Base-by-base conservation (phyloP, 1,140 invertebrate species). In the Musca vetustissima region DNA sequence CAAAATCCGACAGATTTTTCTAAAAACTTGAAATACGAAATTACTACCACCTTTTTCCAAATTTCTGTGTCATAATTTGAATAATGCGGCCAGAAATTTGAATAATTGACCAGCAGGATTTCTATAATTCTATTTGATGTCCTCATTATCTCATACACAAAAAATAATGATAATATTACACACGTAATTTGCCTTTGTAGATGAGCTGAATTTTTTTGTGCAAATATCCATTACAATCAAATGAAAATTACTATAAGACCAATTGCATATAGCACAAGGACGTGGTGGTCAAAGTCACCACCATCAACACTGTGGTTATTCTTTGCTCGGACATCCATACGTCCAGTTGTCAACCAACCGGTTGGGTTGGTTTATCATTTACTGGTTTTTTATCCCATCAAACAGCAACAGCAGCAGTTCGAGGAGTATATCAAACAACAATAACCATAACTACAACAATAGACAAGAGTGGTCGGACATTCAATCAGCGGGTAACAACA, bases 221-320 rank as follows among this genome's bases (percentile, higher is more conserved):
- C 13, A 19, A 61, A 36, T 61, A 61, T 61, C 57, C 57, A 61
- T 61, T 43, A 61, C 57, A 61, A 28, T 61, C 28, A 19, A 61
- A 28, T 61, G 36, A 61, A 61, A 17, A 43, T 61, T n/a, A 61
- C 57, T 32, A 61, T 19, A 55, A 15, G 14, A 55, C 4, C 21
- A 24, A 43, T 3, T 43, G n/a, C n/a, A 32, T 6, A 6, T 25
- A 25, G 15, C 15, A 55, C 24, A 28, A 21, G 21, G 17, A 11
- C 7, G 21, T 2, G 13, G 17, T 22, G 21, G 17, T 28, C 28
- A 61, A 28, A 28, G 36, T 28, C 53, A 28, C 24, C 57, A 36
- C 17, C n/a, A 61, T 61, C 28, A 61, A n/a, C 55, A 28, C 55
- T 17, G 25, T 59, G 25, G 25, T 32, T 59, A 52, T 52, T 19